Evolutionary conservation across 2,888 invertebrate species (phyloP).

Genomic region (Emmelina monodactyla): DNA sequence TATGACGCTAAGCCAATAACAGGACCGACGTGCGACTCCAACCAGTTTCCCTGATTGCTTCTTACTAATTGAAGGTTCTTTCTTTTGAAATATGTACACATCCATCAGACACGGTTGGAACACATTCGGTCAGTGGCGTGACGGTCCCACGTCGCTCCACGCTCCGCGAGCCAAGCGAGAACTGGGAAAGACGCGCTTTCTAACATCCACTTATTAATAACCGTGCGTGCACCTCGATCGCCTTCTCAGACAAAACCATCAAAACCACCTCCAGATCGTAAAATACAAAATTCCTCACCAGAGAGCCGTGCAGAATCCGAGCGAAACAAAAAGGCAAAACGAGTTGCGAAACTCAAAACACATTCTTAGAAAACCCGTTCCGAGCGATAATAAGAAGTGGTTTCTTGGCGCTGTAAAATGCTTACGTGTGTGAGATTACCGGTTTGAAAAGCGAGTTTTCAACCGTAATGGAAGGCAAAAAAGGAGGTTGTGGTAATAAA

Average conservation of each 20-base stretch:
- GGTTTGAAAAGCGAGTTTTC: conserved; percentile 50
- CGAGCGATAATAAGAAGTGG: not conserved
- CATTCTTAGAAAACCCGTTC: not conserved
- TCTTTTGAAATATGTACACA: conserved; percentile 31
- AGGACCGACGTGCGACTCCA: too few species aligned
- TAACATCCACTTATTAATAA: conserved; percentile 26
- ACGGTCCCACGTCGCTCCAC: conserved; percentile 33
- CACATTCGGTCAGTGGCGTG: conserved; percentile 55
- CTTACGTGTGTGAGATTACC: conserved; percentile 23
- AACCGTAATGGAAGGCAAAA: conserved; percentile 31
- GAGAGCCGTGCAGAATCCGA: too few species aligned
- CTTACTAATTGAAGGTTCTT: too few species aligned
- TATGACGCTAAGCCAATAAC: too few species aligned
- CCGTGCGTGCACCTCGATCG: conserved; percentile 5
- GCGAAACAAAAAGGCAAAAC: not conserved
- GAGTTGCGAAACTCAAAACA: not conserved
- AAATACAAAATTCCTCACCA: too few species aligned
- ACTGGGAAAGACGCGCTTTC: conserved; percentile 45
- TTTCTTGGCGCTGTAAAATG: not conserved
- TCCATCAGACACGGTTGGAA: conserved; percentile 33
- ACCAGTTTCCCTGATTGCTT: conserved; percentile 18
- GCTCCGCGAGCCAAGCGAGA: conserved; percentile 40
- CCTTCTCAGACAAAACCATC: not conserved
- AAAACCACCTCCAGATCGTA: not conserved
- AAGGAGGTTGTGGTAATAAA: conserved; percentile 20